A percentile compares a stretch with the other conserved stretches of the same genome.
Conservation (phyloP, 2,888 invertebrate genomes). For the Octonoba sinensis region DNA sequence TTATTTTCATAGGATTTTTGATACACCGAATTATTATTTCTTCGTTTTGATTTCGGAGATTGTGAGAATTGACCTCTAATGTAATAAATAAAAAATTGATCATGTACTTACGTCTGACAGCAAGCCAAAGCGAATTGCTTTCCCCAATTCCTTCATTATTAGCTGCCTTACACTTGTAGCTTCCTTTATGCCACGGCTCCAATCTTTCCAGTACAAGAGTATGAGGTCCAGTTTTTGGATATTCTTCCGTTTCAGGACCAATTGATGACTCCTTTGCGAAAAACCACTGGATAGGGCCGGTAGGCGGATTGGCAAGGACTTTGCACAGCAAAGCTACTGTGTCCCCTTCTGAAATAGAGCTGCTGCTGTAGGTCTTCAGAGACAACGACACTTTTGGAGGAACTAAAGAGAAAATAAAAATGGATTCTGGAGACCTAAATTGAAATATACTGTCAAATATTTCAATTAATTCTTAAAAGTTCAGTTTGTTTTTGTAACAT, state of each 20-base stretch:
- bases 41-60: too few species aligned
- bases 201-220: slow-evolving; percentile 91
- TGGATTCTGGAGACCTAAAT: too few species aligned
- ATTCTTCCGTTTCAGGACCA: neutral
- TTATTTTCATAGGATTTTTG: too few species aligned
- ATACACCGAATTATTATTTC: too few species aligned
- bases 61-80: too few species aligned
- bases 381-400: slow-evolving; percentile 42
- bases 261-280: slow-evolving; percentile 37
- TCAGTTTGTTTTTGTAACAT: too few species aligned
- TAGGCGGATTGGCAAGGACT: slow-evolving; percentile 38
- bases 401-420: slow-evolving; percentile 7
- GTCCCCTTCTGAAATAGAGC: slow-evolving; percentile 44
- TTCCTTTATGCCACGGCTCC: slow-evolving; percentile 86
- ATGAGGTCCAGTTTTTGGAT: slow-evolving; percentile 64
- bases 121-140: slow-evolving; percentile 64
- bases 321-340: slow-evolving; percentile 48
- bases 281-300: slow-evolving; percentile 27
- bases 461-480: too few species aligned
- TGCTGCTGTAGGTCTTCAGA: slow-evolving; percentile 51
- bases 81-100: too few species aligned
- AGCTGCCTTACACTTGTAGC: slow-evolving; percentile 80
- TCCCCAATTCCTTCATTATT: slow-evolving; percentile 66
- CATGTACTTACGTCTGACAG: slow-evolving; percentile 57
- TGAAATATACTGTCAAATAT: too few species aligned